Evolutionary conservation across 2,888 invertebrate species (phyloP), one percentile per base, ranked within the genome.

Genomic region (Drymonia ruficornis): DNA sequence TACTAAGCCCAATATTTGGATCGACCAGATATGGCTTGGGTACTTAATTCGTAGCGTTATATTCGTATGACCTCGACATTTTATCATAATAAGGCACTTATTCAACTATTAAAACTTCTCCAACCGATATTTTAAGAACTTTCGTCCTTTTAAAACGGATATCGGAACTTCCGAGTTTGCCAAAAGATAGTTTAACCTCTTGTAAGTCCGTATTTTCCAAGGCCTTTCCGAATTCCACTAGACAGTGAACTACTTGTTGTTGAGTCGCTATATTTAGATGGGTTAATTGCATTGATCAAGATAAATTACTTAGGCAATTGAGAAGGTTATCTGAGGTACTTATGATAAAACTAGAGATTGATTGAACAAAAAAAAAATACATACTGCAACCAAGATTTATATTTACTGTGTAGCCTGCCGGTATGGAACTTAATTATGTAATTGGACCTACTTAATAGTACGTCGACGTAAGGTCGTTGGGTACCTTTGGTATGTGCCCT

Each of bases 401-500:
- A 31, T 9, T 8, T 31, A 8, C 5, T 11, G 31, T 31, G 12
- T 31, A 31, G 8, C 11, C 12, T 12, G 31, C 31, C 2, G 9
- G 31, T 8, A 31, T 31, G 31, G 7, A 8, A 31, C 7, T 12
- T 2, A 11, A 8, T 4, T 36, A n/a, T 36, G 36, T 5, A 36
- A 36, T 1, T n/a, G 1, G n/a, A 13, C 36, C 11, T 13, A 2
- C 23, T 23, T 23, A 23, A 23, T 23, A 36, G 11, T 36, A n/a
- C 5, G 11, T 5, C 5, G 6, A n/a, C n/a, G 11, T 40, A 40
- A 40, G 38, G 40, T 40, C 16, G 8, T 7, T 16, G 16, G 0
- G 2, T 40, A 40, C 9, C 45, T 48, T 50, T 57, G 50, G 38
- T 46, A 40, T 49, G 13, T 19, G 50, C 34, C 63, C 63, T 66